These are phyloP conservation scores for Diarsia dahlii DNA, from an alignment of 2,888 invertebrate genomes.

Conservation along the genomic window DNA sequence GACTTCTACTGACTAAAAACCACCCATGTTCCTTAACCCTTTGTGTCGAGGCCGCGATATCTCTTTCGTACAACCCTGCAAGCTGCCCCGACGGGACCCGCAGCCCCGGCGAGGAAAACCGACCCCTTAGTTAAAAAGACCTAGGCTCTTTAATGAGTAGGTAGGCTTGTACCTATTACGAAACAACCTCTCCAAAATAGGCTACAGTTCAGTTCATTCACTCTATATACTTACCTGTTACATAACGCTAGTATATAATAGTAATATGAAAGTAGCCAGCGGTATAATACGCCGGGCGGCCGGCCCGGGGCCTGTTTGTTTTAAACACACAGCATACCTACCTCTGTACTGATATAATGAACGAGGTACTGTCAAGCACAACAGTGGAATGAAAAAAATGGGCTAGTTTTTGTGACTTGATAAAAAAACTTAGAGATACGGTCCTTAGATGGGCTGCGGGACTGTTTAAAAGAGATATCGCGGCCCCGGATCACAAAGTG, in stretches of 20 bases:
- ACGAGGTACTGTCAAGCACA: constrained; percentile 54
- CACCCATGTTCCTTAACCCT: no score
- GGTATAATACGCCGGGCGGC: constrained; percentile 50
- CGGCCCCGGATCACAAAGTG: no score
- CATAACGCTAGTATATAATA: constrained; percentile 45
- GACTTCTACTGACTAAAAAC: no score
- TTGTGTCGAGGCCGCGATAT: no score
- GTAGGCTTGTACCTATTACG: background rate
- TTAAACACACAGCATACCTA: constrained; percentile 70
- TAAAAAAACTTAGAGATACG: no score
- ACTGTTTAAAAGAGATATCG: no score
- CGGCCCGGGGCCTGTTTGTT: constrained; percentile 73
- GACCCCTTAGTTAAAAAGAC: no score
- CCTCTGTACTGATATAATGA: constrained; percentile 66
- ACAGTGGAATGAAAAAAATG: background rate
- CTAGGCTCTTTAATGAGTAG: no score
- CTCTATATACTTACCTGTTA: constrained; percentile 32
- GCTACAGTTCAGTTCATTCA: constrained; percentile 14
- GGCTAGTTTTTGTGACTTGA: background rate
- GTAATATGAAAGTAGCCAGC: constrained; percentile 56
- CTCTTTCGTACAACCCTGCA: no score
- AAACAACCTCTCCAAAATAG: constrained; percentile 4
- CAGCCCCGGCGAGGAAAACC: no score
- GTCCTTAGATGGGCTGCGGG: no score
- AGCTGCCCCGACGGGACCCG: no score